Evolutionary conservation across 92 coral and sea anemone genomes (phyloP).

Genomic region (Palythoa grandis): DNA sequence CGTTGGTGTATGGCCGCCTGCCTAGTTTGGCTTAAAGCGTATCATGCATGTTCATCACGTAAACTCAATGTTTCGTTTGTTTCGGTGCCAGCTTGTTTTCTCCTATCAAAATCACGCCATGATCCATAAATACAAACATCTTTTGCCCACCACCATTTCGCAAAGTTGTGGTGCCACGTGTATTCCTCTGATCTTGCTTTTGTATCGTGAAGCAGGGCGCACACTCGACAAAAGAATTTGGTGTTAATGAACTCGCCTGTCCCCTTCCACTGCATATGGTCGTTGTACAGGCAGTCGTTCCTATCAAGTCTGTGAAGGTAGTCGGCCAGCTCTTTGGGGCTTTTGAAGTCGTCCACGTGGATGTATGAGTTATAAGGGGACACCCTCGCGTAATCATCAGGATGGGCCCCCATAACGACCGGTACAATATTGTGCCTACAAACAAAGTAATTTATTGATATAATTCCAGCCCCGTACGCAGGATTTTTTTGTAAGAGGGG

Average conservation of each 20-base stretch:
- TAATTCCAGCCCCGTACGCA: no score
- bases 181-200: neutral
- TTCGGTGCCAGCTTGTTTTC: neutral
- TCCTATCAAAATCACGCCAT: constrained; percentile 12
- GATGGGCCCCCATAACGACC: constrained; percentile 39
- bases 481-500: no score
- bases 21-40: no score
- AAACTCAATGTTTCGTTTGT: no score
- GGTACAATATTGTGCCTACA: constrained; percentile 33
- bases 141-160: constrained; percentile 23
- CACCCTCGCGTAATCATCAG: constrained; percentile 15
- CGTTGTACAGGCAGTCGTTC: constrained; percentile 28
- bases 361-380: constrained; percentile 25
- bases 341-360: constrained; percentile 30
- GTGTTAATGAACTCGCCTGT: constrained; percentile 33
- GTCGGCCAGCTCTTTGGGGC: constrained; percentile 34
- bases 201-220: constrained; percentile 29
- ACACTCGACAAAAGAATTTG: constrained; percentile 25
- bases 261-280: constrained; percentile 30
- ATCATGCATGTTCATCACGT: no score
- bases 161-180: neutral
- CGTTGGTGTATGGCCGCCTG: no score
- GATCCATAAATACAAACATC: constrained; percentile 21
- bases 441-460: neutral
- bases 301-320: constrained; percentile 21